Conservation (phyloP, 2,888 invertebrate species). For the Noctua janthe region DNA sequence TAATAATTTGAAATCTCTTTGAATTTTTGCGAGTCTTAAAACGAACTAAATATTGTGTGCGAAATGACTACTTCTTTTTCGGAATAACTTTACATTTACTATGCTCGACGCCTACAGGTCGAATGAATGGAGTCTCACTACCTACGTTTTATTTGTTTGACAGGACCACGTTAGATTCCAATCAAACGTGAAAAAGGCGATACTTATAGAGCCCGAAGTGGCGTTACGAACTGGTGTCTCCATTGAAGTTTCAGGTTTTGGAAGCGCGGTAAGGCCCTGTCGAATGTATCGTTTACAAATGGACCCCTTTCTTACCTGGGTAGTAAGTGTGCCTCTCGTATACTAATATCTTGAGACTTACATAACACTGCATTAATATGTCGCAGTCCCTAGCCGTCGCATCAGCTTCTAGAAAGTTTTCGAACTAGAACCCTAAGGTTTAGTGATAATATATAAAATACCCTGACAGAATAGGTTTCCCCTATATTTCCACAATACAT, state of each 20-base stretch:
- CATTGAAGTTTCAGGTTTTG: slow-evolving; percentile 79
- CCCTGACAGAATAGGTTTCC: background rate
- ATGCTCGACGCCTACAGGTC: background rate
- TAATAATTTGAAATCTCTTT: no score
- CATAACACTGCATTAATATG: background rate
- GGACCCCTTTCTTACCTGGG: background rate
- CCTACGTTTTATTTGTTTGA: slow-evolving; percentile 6
- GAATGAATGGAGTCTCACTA: background rate
- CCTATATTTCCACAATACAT: background rate
- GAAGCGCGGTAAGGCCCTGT: slow-evolving; percentile 71
- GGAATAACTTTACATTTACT: background rate
- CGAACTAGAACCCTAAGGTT: background rate
- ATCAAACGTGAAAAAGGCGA: slow-evolving; percentile 72
- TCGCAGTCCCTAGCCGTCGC: background rate
- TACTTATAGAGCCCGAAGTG: slow-evolving; percentile 73
- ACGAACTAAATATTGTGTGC: background rate
- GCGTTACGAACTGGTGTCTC: slow-evolving; percentile 66
- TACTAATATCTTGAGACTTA: background rate
- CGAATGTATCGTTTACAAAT: background rate
- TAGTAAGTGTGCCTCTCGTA: background rate
- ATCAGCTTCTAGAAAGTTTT: background rate
- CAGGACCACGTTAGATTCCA: slow-evolving; percentile 76
- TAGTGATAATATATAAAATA: background rate
- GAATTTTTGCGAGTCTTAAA: background rate
- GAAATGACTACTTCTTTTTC: background rate